phyloP scores from a whole-genome alignment of 2,888 invertebrate species.

The Ctenicera cuprea region DNA sequence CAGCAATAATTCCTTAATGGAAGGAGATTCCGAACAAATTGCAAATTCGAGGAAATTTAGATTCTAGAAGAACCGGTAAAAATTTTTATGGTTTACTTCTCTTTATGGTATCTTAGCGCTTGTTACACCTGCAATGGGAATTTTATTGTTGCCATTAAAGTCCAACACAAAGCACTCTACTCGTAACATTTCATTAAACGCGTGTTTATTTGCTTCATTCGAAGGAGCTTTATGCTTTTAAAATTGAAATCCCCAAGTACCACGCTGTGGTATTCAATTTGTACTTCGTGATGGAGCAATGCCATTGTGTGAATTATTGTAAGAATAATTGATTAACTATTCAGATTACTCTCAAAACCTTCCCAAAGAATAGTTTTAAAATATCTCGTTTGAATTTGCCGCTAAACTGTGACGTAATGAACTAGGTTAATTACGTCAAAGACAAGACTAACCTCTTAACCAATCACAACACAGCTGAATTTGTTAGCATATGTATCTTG shows the following conservation, averaged over 20 bases:
- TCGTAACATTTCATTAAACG: conserved; percentile 26
- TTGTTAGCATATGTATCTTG: too few species aligned
- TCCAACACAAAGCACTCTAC: conserved; percentile 13
- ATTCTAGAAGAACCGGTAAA: conserved; percentile 1
- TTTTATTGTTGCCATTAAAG: conserved; percentile 26
- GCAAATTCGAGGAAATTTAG: conserved; percentile 18
- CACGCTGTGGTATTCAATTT: not conserved
- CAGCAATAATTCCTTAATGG: conserved; percentile 6
- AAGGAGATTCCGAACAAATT: conserved; percentile 13
- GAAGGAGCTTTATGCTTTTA: conserved; percentile 8
- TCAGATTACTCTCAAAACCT: too few species aligned
- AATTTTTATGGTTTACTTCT: conserved; percentile 15
- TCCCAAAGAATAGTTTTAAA: too few species aligned
- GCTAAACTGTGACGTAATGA: too few species aligned
- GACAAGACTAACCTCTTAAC: too few species aligned
- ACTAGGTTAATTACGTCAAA: too few species aligned
- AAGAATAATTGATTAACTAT: too few species aligned
- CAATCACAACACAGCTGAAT: too few species aligned
- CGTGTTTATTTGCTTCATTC: conserved; percentile 18
- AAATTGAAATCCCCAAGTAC: conserved; percentile 25
- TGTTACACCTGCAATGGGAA: conserved; percentile 18
- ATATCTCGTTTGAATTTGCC: too few species aligned
- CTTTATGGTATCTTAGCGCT: conserved; percentile 16
- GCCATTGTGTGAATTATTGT: not conserved
- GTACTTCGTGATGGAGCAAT: not conserved